These are phyloP conservation scores for Jacana jacana DNA, from an alignment of 2,113 vertebrate species.

Conservation along the genomic window DNA sequence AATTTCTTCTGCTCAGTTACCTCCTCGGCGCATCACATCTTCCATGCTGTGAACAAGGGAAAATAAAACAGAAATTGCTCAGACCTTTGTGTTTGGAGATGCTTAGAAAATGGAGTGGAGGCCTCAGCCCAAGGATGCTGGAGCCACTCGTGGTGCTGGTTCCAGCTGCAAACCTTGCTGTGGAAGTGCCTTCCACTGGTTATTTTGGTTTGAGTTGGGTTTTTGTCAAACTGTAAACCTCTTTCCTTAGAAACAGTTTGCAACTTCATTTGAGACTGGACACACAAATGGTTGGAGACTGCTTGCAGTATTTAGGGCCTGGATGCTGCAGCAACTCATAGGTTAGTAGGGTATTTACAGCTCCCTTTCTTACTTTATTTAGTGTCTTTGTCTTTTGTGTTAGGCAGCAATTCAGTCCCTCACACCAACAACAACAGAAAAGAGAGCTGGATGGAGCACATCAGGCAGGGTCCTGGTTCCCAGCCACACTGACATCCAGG, in stretches of 20 bases:
- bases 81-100: neutral
- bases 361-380: neutral
- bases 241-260: neutral
- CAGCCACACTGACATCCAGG: neutral
- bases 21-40: fast-evolving
- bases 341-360: too few species aligned
- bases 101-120: neutral
- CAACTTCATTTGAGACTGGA: neutral
- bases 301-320: neutral
- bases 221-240: neutral
- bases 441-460: neutral
- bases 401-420: neutral
- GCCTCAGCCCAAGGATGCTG: neutral
- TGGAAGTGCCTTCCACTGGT: neutral
- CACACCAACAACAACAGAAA: neutral
- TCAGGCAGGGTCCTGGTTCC: neutral
- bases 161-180: neutral
- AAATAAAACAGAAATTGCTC: neutral
- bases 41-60: neutral
- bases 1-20: neutral
- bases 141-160: neutral
- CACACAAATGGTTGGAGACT: neutral
- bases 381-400: neutral
- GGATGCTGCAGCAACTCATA: neutral
- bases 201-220: neutral